Conservation (phyloP, 2,113 vertebrate genomes). For the Clarias macrocephalus region DNA sequence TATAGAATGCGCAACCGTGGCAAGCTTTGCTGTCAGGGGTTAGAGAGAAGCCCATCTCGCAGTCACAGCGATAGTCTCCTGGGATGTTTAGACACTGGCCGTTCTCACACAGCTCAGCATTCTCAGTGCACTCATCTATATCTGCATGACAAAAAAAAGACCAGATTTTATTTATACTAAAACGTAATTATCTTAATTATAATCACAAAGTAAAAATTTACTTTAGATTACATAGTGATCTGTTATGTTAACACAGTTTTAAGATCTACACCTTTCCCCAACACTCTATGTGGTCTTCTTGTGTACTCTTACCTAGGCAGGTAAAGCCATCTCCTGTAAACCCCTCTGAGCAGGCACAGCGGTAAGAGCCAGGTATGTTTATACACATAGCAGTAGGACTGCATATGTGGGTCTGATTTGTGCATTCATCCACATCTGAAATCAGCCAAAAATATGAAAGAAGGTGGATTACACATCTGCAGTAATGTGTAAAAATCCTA, state of each 20-base stretch:
- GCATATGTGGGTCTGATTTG: constrained; percentile 76
- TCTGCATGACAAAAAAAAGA: constrained; percentile 63
- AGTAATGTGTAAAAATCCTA: neutral
- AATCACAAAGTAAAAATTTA: neutral
- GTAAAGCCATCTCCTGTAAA: constrained; percentile 79
- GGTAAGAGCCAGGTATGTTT: constrained; percentile 59
- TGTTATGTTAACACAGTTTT: neutral
- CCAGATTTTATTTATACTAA: neutral
- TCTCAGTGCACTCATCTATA: constrained; percentile 78
- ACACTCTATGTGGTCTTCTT: neutral
- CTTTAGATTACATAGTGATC: neutral
- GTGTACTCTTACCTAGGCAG: constrained; percentile 74
- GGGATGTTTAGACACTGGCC: constrained; percentile 82
- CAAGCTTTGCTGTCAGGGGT: constrained; percentile 74
- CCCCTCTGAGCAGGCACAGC: constrained; percentile 56
- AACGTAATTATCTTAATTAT: neutral
- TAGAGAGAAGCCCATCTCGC: constrained; percentile 83
- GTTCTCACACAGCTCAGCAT: constrained; percentile 72
- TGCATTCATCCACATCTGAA: constrained; percentile 59
- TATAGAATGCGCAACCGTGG: constrained; percentile 72
- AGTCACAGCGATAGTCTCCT: constrained; percentile 79
- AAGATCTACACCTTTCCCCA: neutral
- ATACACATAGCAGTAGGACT: constrained; percentile 54
- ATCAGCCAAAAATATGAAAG: constrained; percentile 3
- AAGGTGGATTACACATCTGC: neutral